These are phyloP conservation scores for Gephyroberyx darwinii DNA, from an alignment of 2,797 vertebrate species.

Conservation along the genomic window DNA sequence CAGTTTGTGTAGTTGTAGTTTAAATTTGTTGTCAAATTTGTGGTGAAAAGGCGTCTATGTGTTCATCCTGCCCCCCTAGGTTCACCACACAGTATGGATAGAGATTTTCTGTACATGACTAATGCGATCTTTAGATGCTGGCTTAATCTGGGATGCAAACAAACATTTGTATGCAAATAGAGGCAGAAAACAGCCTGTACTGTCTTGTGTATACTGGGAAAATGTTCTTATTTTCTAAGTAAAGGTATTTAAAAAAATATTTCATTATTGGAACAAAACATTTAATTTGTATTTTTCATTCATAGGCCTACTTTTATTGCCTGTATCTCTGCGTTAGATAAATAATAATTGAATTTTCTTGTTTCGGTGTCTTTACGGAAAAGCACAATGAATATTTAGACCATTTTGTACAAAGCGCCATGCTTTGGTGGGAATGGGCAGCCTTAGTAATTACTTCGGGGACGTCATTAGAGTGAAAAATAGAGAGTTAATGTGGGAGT, in stretches of 20 bases:
- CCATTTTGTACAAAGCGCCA: neutral
- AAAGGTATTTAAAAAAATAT: neutral
- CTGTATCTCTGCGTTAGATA: neutral
- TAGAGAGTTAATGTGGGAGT: conserved; percentile 37
- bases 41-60: too few relatives aligned
- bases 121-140: too few relatives aligned
- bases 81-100: too few relatives aligned
- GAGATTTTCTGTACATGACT: too few relatives aligned
- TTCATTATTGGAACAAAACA: neutral
- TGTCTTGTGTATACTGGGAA: too few relatives aligned
- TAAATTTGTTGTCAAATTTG: too few relatives aligned
- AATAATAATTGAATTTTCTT: neutral
- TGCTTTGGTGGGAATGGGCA: neutral
- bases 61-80: too few relatives aligned
- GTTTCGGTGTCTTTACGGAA: neutral
- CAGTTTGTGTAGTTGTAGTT: too few relatives aligned
- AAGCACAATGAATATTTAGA: neutral
- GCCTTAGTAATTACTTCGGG: conserved; percentile 7
- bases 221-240: too few relatives aligned
- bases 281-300: neutral
- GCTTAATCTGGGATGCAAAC: too few relatives aligned
- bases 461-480: conserved; percentile 30
- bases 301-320: neutral
- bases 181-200: too few relatives aligned
- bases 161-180: too few relatives aligned